Evolutionary conservation across 2,797 vertebrate species (phyloP).

Genomic region (Salarias fasciatus): DNA sequence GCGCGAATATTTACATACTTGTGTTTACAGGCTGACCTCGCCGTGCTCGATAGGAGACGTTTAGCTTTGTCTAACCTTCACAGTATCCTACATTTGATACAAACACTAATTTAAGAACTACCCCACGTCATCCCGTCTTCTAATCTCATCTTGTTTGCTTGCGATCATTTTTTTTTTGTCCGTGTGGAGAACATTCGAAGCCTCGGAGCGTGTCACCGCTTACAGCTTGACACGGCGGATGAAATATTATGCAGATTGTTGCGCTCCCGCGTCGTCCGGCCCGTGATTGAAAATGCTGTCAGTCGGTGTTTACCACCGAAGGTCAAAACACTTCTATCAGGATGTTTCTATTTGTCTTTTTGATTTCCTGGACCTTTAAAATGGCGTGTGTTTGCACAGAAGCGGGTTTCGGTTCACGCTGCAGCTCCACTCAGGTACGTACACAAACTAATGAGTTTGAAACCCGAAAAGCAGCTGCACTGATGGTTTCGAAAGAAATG

Average conservation of each 20-base stretch:
- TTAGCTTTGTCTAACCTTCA: constrained; percentile 53
- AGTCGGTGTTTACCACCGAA: constrained; percentile 52
- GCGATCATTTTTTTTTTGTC: constrained; percentile 39
- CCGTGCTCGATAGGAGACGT: constrained; percentile 20
- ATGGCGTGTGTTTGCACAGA: constrained; percentile 9
- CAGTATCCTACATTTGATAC: constrained; percentile 72
- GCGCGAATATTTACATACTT: constrained; percentile 1
- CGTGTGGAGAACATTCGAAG: constrained; percentile 36
- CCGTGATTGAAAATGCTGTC: constrained; percentile 59
- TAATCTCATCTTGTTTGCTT: constrained; percentile 47
- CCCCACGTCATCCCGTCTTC: constrained; percentile 35
- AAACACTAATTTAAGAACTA: constrained; percentile 27
- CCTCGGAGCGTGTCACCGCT: constrained; percentile 19
- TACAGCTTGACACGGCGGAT: constrained; percentile 33
- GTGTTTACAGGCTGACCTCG: constrained; percentile 33
- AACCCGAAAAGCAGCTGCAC: constrained; percentile 48
- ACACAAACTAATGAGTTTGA: constrained; percentile 23
- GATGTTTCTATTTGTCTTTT: constrained; percentile 45
- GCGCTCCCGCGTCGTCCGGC: constrained; percentile 46
- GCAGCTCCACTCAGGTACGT: constrained; percentile 16
- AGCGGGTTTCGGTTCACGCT: constrained; percentile 14
- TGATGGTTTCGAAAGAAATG: constrained; percentile 38
- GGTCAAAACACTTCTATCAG: constrained; percentile 54
- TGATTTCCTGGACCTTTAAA: constrained; percentile 35
- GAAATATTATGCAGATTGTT: constrained; percentile 26